A percentile compares a stretch with the other conserved stretches of the same genome.
Evolutionary conservation across 2,888 invertebrate species (phyloP).

Genomic region (Corbicula japonica): DNA sequence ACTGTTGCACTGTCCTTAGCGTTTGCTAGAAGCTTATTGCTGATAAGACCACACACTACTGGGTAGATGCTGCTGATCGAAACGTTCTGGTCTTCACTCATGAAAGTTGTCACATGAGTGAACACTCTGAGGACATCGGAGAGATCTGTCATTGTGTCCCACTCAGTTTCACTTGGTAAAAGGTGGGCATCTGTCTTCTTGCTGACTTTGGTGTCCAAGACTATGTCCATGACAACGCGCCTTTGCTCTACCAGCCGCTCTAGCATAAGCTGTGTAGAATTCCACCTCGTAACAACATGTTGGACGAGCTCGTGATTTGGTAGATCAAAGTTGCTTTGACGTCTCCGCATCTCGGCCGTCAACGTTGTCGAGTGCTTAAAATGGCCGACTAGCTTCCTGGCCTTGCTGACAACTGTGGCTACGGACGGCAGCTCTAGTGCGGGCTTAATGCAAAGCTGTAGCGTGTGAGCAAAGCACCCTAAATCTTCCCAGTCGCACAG

Average conservation of each 20-base stretch:
- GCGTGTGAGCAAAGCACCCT: slow-evolving; percentile 39
- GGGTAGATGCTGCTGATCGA: slow-evolving; percentile 25
- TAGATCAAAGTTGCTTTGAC: slow-evolving; percentile 18
- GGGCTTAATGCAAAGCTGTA: no score
- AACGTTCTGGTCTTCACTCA: slow-evolving; percentile 22
- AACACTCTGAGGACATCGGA: slow-evolving; percentile 17
- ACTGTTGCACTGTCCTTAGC: slow-evolving; percentile 13
- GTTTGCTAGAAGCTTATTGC: slow-evolving; percentile 1
- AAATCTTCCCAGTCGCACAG: slow-evolving; percentile 32
- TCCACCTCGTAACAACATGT: slow-evolving; percentile 35
- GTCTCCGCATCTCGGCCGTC: slow-evolving; percentile 27
- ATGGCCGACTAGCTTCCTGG: no score
- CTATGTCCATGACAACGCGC: slow-evolving; percentile 27
- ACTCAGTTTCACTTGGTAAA: slow-evolving; percentile 25
- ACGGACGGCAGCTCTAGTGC: no score
- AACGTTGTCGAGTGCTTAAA: slow-evolving; percentile 50
- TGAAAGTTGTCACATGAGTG: slow-evolving; percentile 25
- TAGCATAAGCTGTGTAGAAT: slow-evolving; percentile 41
- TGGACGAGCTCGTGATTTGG: slow-evolving; percentile 35
- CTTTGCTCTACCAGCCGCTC: slow-evolving; percentile 40
- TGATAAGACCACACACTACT: slow-evolving; percentile 27
- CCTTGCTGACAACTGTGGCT: slow-evolving; percentile 29
- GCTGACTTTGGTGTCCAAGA: slow-evolving; percentile 26
- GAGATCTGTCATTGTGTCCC: slow-evolving; percentile 20
- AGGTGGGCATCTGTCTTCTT: slow-evolving; percentile 25